Conservation (phyloP, 2,113 vertebrate species). For the Sorex araneus region DNA sequence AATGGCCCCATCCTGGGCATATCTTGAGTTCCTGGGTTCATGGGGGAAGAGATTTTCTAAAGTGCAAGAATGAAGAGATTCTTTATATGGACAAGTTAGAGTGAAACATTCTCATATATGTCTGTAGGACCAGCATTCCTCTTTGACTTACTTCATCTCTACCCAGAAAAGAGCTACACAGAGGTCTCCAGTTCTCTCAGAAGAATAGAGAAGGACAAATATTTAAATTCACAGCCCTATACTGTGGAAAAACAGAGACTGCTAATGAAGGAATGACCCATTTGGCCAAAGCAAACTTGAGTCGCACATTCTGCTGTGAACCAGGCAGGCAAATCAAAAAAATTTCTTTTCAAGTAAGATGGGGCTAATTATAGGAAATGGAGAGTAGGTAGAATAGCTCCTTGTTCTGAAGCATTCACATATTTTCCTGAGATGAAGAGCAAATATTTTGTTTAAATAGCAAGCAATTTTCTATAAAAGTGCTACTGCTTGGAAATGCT, state of each 20-base stretch:
- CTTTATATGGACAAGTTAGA: not conserved
- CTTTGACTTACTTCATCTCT: not conserved
- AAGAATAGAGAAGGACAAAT: conserved; percentile 52
- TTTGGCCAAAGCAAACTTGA: conserved; percentile 70
- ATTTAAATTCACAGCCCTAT: conserved; percentile 15
- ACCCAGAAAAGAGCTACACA: not conserved
- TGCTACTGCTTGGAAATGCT: conserved; percentile 81
- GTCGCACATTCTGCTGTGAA: conserved; percentile 68
- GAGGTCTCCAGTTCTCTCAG: not conserved
- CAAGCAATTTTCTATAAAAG: conserved; percentile 86
- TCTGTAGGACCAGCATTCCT: conserved; percentile 6
- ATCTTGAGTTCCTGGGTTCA: conserved; percentile 32
- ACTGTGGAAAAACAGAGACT: conserved; percentile 54
- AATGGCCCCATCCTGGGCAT: conserved; percentile 32
- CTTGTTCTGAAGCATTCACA: conserved; percentile 82
- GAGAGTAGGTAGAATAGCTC: conserved; percentile 72
- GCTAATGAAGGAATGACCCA: conserved; percentile 19
- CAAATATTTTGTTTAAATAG: conserved; percentile 87
- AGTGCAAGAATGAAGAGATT: not conserved
- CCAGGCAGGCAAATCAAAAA: conserved; percentile 61
- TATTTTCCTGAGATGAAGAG: conserved; percentile 84
- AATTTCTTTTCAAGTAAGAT: conserved; percentile 67
- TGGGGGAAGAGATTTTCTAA: conserved; percentile 12
- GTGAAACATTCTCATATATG: not conserved
- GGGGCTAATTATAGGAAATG: conserved; percentile 77